Conservation (phyloP, 2,113 vertebrate species). For the Mirza zaza region DNA sequence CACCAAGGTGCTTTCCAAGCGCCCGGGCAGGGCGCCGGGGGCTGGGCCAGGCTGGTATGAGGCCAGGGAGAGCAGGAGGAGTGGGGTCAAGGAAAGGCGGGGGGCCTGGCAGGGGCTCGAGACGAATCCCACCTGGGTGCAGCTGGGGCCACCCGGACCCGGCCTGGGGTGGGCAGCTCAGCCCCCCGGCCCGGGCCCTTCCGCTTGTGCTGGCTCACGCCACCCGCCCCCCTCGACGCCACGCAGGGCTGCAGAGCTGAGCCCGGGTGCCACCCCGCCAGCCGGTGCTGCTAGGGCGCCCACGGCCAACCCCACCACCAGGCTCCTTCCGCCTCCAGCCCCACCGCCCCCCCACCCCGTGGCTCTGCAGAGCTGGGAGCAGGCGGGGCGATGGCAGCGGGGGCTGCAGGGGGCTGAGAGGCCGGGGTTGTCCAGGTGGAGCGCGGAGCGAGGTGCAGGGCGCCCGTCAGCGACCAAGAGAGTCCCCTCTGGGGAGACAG, state of each 20-base stretch:
- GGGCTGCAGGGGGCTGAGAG: background rate
- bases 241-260: too few relatives aligned
- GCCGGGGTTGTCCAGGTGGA: background rate
- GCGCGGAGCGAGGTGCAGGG: too few relatives aligned
- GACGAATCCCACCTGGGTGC: background rate
- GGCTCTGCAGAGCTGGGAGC: background rate
- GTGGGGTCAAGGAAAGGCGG: too few relatives aligned
- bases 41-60: rapidly evolving
- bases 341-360: rapidly evolving
- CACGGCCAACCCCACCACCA: too few relatives aligned
- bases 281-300: too few relatives aligned
- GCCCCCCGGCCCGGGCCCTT: background rate
- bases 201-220: background rate
- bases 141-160: rapidly evolving
- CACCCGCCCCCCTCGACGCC: too few relatives aligned
- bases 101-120: too few relatives aligned
- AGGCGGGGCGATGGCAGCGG: background rate
- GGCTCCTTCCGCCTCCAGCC: background rate
- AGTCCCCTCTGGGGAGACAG: too few relatives aligned
- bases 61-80: too few relatives aligned
- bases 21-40: too few relatives aligned
- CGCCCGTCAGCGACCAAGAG: too few relatives aligned
- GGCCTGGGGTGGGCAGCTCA: background rate
- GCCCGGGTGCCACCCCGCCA: too few relatives aligned
- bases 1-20: background rate